These are phyloP conservation scores for Agonopterix alstromeriana DNA, from an alignment of 2,888 invertebrate species.

Conservation along the genomic window DNA sequence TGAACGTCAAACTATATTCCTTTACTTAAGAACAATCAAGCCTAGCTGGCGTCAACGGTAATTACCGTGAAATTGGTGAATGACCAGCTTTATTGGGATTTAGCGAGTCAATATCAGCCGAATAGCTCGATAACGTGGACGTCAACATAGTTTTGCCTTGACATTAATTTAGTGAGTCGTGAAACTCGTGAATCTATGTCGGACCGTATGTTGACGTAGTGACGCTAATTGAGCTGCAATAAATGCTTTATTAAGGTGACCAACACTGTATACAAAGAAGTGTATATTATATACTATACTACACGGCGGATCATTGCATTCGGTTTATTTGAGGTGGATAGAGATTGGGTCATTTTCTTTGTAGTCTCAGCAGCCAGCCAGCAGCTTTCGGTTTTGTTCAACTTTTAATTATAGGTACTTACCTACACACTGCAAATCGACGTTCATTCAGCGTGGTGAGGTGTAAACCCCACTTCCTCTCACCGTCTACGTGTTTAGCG, in stretches of 20 bases:
- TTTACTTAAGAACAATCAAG: constrained; percentile 33
- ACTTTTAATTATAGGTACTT: too few relatives aligned
- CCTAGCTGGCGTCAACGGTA: constrained; percentile 18
- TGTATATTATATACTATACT: too few relatives aligned
- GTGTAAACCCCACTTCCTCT: too few relatives aligned
- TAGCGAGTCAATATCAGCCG: constrained; percentile 33
- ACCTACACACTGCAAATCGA: too few relatives aligned
- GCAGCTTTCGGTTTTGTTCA: too few relatives aligned
- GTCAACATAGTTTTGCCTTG: constrained; percentile 48
- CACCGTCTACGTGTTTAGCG: too few relatives aligned
- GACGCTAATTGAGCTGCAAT: constrained; percentile 54
- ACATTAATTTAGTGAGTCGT: constrained; percentile 30
- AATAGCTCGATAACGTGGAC: constrained; percentile 18
- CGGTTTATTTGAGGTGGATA: too few relatives aligned
- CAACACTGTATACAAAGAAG: constrained; percentile 17
- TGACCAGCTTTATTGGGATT: constrained; percentile 40
- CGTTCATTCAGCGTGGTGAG: too few relatives aligned
- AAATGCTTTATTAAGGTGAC: constrained; percentile 47
- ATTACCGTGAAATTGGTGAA: constrained; percentile 60
- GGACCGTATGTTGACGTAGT: constrained; percentile 29
- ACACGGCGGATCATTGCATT: too few relatives aligned
- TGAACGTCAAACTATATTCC: constrained; percentile 23
- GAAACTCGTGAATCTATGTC: constrained; percentile 15
- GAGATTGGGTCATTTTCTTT: too few relatives aligned
- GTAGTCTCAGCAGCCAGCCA: too few relatives aligned